These are phyloP conservation scores for Cephus runcator DNA, from an alignment of 2,888 invertebrate species.

Conservation along the genomic window DNA sequence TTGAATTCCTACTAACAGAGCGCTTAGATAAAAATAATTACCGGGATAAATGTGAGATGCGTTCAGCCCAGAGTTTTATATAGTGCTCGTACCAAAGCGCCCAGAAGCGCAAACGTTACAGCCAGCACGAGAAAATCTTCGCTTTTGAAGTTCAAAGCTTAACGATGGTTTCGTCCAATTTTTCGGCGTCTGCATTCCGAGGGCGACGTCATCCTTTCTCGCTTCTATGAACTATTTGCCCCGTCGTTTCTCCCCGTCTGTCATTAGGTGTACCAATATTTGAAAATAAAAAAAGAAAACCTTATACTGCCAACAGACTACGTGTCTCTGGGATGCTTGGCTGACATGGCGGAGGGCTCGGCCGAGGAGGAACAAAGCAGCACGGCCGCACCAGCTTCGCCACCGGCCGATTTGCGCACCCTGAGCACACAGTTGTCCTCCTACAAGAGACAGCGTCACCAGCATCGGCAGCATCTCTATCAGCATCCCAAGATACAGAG, in stretches of 20 bases:
- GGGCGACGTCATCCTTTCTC: background rate
- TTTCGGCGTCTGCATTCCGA: slow-evolving; percentile 53
- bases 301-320: slow-evolving; percentile 66
- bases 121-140: slow-evolving; percentile 42
- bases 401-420: slow-evolving; percentile 67
- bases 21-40: slow-evolving; percentile 63
- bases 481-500: slow-evolving; percentile 53
- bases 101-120: slow-evolving; percentile 3
- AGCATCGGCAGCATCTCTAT: slow-evolving; percentile 44
- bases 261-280: background rate
- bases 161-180: slow-evolving; percentile 50
- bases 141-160: slow-evolving; percentile 59
- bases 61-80: slow-evolving; percentile 26
- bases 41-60: slow-evolving; percentile 46
- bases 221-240: background rate
- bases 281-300: background rate
- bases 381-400: slow-evolving; percentile 69
- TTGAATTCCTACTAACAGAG: slow-evolving; percentile 56
- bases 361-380: slow-evolving; percentile 71
- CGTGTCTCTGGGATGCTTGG: slow-evolving; percentile 83
- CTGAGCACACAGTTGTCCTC: slow-evolving; percentile 57
- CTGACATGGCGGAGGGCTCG: slow-evolving; percentile 86
- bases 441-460: slow-evolving; percentile 36
- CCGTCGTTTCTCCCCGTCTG: background rate
- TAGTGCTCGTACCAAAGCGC: background rate